Evolutionary conservation across 2,888 invertebrate species (phyloP).

Genomic region (Sphaeridia pumilis): DNA sequence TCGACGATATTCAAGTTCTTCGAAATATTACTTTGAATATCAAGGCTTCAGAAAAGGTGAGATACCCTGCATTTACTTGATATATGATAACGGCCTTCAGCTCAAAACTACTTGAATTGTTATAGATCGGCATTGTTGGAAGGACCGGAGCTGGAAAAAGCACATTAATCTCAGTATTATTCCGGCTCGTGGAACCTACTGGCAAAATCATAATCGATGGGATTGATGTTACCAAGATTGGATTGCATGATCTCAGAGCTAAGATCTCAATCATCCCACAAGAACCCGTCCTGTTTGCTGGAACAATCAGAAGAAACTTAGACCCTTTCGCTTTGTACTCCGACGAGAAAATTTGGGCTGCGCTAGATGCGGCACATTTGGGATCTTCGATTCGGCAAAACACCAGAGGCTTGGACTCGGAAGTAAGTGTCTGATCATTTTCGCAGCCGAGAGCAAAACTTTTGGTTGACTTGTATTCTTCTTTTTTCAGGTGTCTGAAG

Average conservation of each 20-base stretch:
- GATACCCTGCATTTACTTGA: not conserved
- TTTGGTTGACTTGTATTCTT: not conserved
- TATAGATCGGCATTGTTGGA: constrained; percentile 41
- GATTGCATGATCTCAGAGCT: constrained; percentile 28
- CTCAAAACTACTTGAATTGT: not conserved
- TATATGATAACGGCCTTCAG: not conserved
- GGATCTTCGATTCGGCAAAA: constrained; percentile 19
- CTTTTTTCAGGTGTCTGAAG: not conserved
- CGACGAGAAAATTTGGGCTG: constrained; percentile 25
- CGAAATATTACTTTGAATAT: not conserved
- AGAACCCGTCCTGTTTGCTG: constrained; percentile 20
- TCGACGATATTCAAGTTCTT: not conserved
- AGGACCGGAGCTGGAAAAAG: constrained; percentile 56
- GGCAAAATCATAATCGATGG: constrained; percentile 59
- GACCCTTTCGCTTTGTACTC: constrained; percentile 25
- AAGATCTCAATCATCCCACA: constrained; percentile 30
- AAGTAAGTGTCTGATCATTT: constrained; percentile 15
- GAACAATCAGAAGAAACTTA: constrained; percentile 23
- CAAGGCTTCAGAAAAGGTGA: not conserved
- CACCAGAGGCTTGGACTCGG: constrained; percentile 19
- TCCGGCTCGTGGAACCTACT: constrained; percentile 53
- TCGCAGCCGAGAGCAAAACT: not conserved
- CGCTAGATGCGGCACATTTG: constrained; percentile 26
- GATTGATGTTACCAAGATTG: constrained; percentile 40
- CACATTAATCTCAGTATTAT: constrained; percentile 56